Evolutionary conservation across 2,888 invertebrate genomes (phyloP).

Genomic region (Hoplodrina ambigua): DNA sequence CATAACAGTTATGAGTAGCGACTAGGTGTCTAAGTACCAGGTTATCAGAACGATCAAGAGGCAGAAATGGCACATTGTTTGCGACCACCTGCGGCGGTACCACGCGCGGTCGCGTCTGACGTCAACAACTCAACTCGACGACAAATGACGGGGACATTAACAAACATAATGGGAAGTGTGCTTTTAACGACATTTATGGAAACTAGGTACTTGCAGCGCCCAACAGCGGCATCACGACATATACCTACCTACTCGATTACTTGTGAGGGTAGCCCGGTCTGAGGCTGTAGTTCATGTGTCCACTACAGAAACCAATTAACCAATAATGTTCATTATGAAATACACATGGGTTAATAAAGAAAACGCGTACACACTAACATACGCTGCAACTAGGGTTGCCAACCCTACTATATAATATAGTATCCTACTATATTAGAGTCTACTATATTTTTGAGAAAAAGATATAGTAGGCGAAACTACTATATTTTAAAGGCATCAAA

Average conservation of each 20-base stretch:
- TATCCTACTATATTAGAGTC: no score
- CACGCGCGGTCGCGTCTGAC: constrained; percentile 17
- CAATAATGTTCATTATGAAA: not conserved
- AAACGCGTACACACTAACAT: no score
- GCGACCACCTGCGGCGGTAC: constrained; percentile 51
- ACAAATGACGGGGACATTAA: constrained; percentile 10
- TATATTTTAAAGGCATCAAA: no score
- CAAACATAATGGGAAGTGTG: constrained; percentile 10
- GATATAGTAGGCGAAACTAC: no score
- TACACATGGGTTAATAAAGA: not conserved
- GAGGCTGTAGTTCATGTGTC: no score
- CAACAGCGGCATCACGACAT: no score
- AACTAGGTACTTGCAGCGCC: not conserved
- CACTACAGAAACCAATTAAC: no score
- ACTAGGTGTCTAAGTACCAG: constrained; percentile 20
- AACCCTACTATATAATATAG: no score
- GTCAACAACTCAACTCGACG: constrained; percentile 28
- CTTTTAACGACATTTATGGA: not conserved
- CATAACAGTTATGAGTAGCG: constrained; percentile 36
- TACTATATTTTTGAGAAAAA: no score
- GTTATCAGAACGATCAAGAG: constrained; percentile 45
- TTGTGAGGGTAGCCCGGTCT: no score
- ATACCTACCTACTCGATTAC: no score
- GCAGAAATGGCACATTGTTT: constrained; percentile 56
- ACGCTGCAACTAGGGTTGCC: no score